phyloP scores from a whole-genome alignment of 1,140 invertebrate species.

The Diploscapter pachys region DNA sequence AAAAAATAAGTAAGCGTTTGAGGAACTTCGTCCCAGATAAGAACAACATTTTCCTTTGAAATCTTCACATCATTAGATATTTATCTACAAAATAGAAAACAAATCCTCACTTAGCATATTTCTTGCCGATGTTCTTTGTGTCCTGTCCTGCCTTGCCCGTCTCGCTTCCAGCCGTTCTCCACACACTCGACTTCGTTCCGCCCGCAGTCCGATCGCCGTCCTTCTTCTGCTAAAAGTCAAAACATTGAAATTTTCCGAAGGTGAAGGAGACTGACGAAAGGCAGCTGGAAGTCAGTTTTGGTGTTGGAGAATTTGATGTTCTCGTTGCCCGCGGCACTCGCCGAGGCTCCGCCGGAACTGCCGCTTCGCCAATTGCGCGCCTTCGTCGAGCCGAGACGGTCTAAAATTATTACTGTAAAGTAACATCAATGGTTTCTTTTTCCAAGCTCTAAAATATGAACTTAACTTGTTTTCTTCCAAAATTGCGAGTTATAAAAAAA shows the following conservation, averaged over 20 bases:
- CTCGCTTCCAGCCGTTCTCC: no score
- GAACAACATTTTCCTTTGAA: no score
- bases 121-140: not conserved
- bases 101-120: no score
- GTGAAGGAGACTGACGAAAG: conserved; percentile 26
- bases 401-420: not conserved
- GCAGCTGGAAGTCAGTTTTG: conserved; percentile 35
- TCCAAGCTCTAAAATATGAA: conserved; percentile 18
- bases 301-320: conserved; percentile 19
- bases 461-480: conserved; percentile 8
- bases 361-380: not conserved
- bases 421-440: not conserved
- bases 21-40: no score
- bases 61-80: no score
- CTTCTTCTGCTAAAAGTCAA: conserved; percentile 28
- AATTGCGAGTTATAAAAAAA: not conserved
- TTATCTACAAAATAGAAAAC: no score
- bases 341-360: not conserved
- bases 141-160: not conserved
- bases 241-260: not conserved
- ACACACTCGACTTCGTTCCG: conserved; percentile 3
- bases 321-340: conserved; percentile 10
- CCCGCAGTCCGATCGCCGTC: conserved; percentile 6
- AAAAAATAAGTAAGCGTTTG: not conserved
- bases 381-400: not conserved